Evolutionary conservation across 2,888 invertebrate genomes (phyloP).

Genomic region (Eustalomyia histrio): DNA sequence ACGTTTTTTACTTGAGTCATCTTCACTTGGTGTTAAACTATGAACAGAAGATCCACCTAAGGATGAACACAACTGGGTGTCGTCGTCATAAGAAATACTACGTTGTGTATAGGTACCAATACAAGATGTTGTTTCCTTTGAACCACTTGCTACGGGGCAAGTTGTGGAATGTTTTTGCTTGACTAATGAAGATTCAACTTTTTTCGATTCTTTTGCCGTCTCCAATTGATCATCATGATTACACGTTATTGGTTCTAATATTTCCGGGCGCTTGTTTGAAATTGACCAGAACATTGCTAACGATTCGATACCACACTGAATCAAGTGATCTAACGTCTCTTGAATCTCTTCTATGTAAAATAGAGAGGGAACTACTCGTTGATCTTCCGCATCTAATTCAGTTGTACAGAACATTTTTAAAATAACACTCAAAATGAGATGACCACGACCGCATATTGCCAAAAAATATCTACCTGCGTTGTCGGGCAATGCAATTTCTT

Average conservation of each 20-base stretch:
- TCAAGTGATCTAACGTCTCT: constrained; percentile 88
- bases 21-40: constrained; percentile 76
- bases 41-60: constrained; percentile 76
- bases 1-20: constrained; percentile 72
- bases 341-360: constrained; percentile 95
- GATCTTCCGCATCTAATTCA: constrained; percentile 68
- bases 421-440: constrained; percentile 85
- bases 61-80: constrained; percentile 73
- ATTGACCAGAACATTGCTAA: constrained; percentile 84
- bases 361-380: constrained; percentile 71
- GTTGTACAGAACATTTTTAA: constrained; percentile 80
- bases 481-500: constrained; percentile 81
- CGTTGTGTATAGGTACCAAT: constrained; percentile 79
- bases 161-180: constrained; percentile 68
- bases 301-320: constrained; percentile 87
- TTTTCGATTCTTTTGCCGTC: constrained; percentile 67
- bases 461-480: constrained; percentile 83
- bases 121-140: constrained; percentile 35
- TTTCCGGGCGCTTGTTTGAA: constrained; percentile 83
- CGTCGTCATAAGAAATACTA: constrained; percentile 76
- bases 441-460: constrained; percentile 86
- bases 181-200: constrained; percentile 69
- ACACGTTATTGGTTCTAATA: constrained; percentile 68
- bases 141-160: background rate
- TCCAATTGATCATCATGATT: constrained; percentile 52